A percentile compares a stretch with the other conserved stretches of the same genome.
phyloP scores from a whole-genome alignment of 2,797 vertebrate genomes.

The Philypnodon macrostomus region DNA sequence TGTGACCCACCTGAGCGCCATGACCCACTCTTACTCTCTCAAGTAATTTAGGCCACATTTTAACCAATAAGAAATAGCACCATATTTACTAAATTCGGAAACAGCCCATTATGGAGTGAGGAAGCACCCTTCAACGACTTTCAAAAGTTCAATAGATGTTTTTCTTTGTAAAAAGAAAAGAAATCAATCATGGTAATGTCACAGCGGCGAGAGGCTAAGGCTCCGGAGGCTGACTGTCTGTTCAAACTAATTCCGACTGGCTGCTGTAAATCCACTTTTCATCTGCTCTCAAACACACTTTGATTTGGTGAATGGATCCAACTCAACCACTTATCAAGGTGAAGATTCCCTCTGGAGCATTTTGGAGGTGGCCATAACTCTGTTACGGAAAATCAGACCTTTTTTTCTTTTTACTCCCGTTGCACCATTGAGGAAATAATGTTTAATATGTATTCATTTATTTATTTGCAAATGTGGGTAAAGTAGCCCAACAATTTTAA shows the following conservation, averaged over 20 bases:
- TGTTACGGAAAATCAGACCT: too few species aligned
- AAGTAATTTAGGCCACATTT: neutral
- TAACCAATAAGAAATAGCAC: neutral
- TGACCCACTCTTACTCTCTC: neutral
- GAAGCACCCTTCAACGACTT: conserved; percentile 1
- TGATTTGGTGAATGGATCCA: conserved; percentile 12
- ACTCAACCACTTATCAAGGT: too few species aligned
- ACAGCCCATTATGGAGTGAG: neutral
- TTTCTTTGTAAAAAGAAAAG: neutral
- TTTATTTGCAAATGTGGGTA: too few species aligned
- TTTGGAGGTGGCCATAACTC: too few species aligned
- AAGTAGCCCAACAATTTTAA: too few species aligned
- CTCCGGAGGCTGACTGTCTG: neutral
- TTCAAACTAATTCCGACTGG: too few species aligned
- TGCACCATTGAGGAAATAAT: too few species aligned
- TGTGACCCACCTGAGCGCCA: neutral
- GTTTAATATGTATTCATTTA: too few species aligned
- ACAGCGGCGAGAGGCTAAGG: neutral
- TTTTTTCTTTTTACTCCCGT: too few species aligned
- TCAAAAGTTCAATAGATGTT: conserved; percentile 11
- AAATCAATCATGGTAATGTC: conserved; percentile 32
- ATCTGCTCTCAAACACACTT: neutral
- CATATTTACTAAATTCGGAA: neutral
- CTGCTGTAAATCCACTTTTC: neutral
- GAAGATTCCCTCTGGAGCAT: too few species aligned